Base-by-base conservation (phyloP, 1,140 invertebrate genomes). In the Aplysia californica region DNA sequence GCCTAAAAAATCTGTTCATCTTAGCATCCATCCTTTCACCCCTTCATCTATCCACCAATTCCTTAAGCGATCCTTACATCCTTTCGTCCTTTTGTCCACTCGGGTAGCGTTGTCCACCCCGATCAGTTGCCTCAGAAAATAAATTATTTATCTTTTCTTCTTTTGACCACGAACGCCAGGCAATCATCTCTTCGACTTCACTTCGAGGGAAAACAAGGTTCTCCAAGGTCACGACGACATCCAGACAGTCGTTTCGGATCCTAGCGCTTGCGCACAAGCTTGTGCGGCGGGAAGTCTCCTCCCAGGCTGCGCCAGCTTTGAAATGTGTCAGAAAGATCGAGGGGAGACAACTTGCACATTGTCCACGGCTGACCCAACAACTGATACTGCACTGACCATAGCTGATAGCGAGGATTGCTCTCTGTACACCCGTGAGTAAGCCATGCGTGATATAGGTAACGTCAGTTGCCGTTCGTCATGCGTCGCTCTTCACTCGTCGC, bases 161-260 rank as follows among this genome's bases (percentile, higher is more conserved):
- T 39, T n/a, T n/a, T n/a, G n/a, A n/a, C n/a, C n/a, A n/a, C n/a
- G n/a, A n/a, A n/a, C n/a, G n/a, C 15, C 31, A 68, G 66, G 66
- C 23, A 68, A 41, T 41, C 66, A 68, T 44, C 23, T 68, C 2
- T 68, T 44, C 31, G 66, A 68, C 31, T 68, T 26, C 39, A 44
- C 39, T 29, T 29, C 26, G 3, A 36, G 39, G 1, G 36, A n/a
- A 4, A 41, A 68, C 26, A 2, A 44, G 5, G 21, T 68, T 23
- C 39, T 68, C 31, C 1, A n/a, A 1, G 66, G 66, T 15, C 66
- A 68, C 31, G 38, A 68, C 50, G 66, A 44, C 26, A 1, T 38
- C 36, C 31, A 15, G 4, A 10, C 39, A 0, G 10, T 10, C 15
- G 66, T 68, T 18, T 15, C 23, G 20, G 36, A 23, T 29, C 21